Evolutionary conservation across 2,888 invertebrate genomes (phyloP), one percentile per base, ranked within the genome.

Genomic region (Muschampia plurimacula): DNA sequence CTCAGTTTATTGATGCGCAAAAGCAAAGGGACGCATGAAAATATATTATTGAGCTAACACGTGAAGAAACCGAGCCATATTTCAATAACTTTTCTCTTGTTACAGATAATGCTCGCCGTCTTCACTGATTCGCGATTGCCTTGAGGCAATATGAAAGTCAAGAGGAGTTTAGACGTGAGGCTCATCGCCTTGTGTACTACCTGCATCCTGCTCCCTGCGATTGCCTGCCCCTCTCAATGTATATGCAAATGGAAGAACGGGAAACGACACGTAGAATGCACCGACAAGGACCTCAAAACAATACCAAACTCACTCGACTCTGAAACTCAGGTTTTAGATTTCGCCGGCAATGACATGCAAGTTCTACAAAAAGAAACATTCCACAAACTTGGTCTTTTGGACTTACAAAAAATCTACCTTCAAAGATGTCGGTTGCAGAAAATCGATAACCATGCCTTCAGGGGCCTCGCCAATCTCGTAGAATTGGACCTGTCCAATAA

Each of bases 191-290:
- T 94, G 76, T 93, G 90, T 86, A 93, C 92, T 69, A 92, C 92
- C 74, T 93, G 90, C 79, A 80, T 93, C 69, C 85, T 93, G 49
- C 87, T 93, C 36, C 92, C 91, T 2, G 91, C 89, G 57, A 86
- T 91, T 77, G 95, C 96, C 67, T 98, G 98, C 86, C 98, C 98
- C 39, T 92, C 95, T 49, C 96, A 96, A 78, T 98, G 98, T 89
- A 95, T 96, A 73, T 98, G 98, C 95, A 98, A 98, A 88, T 98
- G 98, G 98, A 98, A 98, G 89, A 97, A 97, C 84, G 98, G 98
- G 65, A 98, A 98, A 85, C 97, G 98, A 86, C 97, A 97, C 78
- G 98, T 98, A 67, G 98, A 98, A 88, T 98, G 98, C 90, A 95
- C 96, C 67, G 96, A 97, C 76, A 97, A 97, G 84, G 96, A 96